Conservation (phyloP, 2,888 invertebrate species). For the Elgonia sp. region DNA sequence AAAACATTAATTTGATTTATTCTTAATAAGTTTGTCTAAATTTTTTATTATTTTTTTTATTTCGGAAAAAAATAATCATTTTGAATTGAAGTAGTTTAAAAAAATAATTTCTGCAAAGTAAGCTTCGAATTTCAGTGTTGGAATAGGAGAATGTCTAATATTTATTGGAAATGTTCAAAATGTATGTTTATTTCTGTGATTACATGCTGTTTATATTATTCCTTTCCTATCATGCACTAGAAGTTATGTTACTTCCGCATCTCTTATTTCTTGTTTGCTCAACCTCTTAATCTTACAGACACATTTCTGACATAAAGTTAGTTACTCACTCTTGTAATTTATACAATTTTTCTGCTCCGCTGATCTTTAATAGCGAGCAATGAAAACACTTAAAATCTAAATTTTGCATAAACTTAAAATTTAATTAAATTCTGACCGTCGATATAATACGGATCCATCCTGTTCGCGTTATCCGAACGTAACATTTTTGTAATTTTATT, state of each 20-base stretch:
- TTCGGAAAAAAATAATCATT: no score
- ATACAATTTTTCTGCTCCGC: conserved; percentile 52
- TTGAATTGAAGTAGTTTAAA: no score
- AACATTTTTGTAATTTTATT: conserved; percentile 48
- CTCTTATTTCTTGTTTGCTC: conserved; percentile 68
- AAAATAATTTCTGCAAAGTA: no score
- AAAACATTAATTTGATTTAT: no score
- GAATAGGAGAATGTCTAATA: no score
- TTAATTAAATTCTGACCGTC: conserved; percentile 35
- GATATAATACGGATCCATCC: conserved; percentile 29
- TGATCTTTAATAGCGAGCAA: conserved; percentile 61
- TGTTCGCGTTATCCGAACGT: conserved; percentile 8
- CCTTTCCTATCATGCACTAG: conserved; percentile 15
- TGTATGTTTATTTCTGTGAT: not conserved
- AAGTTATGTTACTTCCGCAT: conserved; percentile 60
- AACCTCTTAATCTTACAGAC: conserved; percentile 67
- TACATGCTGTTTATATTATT: conserved; percentile 23
- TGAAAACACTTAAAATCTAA: conserved; percentile 24
- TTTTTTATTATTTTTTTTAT: no score
- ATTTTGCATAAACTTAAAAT: conserved; percentile 41
- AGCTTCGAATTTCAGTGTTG: no score
- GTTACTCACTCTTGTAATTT: conserved; percentile 61
- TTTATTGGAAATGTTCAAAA: not conserved
- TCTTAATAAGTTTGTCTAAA: no score
- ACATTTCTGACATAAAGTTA: conserved; percentile 67